Conservation (phyloP, 2,797 vertebrate species). For the Varecia variegata region DNA sequence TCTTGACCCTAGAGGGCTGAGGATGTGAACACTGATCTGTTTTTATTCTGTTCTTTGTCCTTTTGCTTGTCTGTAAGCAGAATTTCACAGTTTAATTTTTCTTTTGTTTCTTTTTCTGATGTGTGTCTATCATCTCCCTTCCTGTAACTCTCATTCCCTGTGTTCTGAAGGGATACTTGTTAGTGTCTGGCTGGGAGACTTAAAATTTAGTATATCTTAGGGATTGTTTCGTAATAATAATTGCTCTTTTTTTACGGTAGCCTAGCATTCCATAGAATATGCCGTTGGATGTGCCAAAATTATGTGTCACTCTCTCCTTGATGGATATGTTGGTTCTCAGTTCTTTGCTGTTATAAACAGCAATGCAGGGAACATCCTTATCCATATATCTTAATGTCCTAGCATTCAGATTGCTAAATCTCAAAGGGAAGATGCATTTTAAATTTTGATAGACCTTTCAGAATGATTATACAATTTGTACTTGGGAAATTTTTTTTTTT, state of each 20-base stretch:
- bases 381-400: neutral
- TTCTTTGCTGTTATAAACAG: neutral
- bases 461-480: neutral
- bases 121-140: conserved; percentile 18
- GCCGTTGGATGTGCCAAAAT: neutral
- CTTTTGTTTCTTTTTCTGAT: neutral
- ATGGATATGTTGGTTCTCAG: neutral
- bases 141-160: neutral
- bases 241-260: neutral
- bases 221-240: neutral
- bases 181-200: neutral
- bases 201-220: neutral
- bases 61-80: neutral
- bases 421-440: neutral
- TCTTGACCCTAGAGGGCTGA: neutral
- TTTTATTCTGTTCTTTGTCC: neutral
- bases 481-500: neutral
- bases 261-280: neutral
- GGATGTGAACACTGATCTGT: neutral
- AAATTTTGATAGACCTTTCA: neutral
- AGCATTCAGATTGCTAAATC: neutral
- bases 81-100: neutral
- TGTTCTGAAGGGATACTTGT: neutral
- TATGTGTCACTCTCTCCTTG: neutral
- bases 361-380: neutral